phyloP scores from a whole-genome alignment of 2,888 invertebrate species.

The Xylophagus ater region DNA sequence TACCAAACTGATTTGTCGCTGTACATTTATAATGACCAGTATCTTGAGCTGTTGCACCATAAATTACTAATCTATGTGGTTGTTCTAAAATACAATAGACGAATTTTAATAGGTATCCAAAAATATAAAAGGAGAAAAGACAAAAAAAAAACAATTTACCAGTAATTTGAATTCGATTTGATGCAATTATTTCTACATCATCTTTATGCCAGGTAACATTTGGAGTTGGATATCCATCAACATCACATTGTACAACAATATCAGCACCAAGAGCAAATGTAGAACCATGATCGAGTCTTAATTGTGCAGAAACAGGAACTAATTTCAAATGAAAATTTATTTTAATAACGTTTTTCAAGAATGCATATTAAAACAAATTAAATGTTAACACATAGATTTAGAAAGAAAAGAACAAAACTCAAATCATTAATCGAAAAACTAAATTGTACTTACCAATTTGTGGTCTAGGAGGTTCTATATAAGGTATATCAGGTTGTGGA shows the following conservation, averaged over 20 bases:
- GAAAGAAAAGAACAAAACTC: constrained; percentile 8
- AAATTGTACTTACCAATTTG: not conserved
- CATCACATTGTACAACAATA: constrained; percentile 60
- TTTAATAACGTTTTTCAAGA: no score
- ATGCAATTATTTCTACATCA: constrained; percentile 43
- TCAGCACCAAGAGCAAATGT: constrained; percentile 53
- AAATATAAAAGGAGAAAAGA: constrained; percentile 4
- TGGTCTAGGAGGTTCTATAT: constrained; percentile 21
- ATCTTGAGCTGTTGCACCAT: constrained; percentile 52
- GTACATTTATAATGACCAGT: constrained; percentile 74
- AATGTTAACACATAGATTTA: constrained; percentile 21
- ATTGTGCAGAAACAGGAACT: constrained; percentile 57
- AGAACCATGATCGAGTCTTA: constrained; percentile 42
- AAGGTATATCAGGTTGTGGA: constrained; percentile 24
- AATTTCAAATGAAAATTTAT: constrained; percentile 22
- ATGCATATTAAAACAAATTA: no score
- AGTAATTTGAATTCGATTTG: constrained; percentile 51
- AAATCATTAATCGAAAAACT: constrained; percentile 7
- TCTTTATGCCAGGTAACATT: constrained; percentile 75
- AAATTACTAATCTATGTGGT: constrained; percentile 58
- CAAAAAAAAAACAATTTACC: constrained; percentile 41
- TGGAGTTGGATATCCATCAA: constrained; percentile 67
- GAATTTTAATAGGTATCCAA: not conserved
- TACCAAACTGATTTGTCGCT: constrained; percentile 63
- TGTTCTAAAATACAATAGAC: constrained; percentile 37